phyloP scores from a whole-genome alignment of 2,113 vertebrate species.

The Nannospalax galili region DNA sequence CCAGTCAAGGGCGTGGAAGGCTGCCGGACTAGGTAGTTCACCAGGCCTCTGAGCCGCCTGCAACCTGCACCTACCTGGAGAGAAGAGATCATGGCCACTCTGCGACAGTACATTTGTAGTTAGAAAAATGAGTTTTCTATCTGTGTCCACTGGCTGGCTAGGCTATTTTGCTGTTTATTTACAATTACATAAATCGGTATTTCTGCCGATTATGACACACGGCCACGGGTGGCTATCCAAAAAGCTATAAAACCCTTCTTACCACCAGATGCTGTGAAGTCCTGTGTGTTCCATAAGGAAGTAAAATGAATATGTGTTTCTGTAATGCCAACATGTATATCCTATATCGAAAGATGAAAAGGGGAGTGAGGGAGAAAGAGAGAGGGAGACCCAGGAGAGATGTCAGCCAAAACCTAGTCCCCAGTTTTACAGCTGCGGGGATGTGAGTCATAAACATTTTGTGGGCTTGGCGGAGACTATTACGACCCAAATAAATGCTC shows the following conservation, averaged over 20 bases:
- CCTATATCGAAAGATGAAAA: neutral
- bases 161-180: neutral
- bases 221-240: neutral
- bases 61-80: constrained; percentile 30
- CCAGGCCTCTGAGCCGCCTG: neutral
- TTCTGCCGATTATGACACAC: neutral
- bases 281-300: neutral
- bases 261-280: neutral
- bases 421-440: constrained; percentile 49
- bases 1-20: constrained; percentile 62
- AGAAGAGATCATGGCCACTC: neutral
- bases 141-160: neutral
- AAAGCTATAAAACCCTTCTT: constrained; percentile 50
- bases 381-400: neutral
- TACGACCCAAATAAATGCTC: constrained; percentile 70
- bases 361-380: neutral
- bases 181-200: neutral
- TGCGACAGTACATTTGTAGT: neutral
- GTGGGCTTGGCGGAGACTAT: constrained; percentile 70
- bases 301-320: neutral
- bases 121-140: neutral
- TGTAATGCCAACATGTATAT: neutral
- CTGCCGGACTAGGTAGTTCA: neutral
- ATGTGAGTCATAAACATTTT: constrained; percentile 73
- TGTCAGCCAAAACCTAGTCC: constrained; percentile 39